phyloP scores from a whole-genome alignment of 2,797 vertebrate genomes.

The Taenioides sp. region DNA sequence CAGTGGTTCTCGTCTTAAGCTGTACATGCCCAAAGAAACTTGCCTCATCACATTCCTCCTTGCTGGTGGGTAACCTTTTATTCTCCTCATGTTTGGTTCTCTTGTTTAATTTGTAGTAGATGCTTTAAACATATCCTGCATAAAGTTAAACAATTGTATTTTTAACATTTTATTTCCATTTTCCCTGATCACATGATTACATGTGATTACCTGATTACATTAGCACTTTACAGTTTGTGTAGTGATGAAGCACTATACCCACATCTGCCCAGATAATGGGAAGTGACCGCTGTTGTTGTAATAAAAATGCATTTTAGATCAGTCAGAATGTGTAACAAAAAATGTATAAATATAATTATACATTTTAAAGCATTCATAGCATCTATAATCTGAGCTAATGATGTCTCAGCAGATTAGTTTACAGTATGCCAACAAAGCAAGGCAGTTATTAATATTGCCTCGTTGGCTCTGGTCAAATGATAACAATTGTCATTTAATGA shows the following conservation, averaged over 20 bases:
- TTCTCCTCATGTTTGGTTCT: slow-evolving; percentile 13
- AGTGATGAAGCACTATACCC: slow-evolving; percentile 53
- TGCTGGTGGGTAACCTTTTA: slow-evolving; percentile 81
- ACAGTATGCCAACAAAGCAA: too few relatives aligned
- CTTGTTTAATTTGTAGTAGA: background rate
- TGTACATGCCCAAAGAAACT: slow-evolving; percentile 98
- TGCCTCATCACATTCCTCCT: slow-evolving; percentile 98
- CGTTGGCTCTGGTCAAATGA: too few relatives aligned
- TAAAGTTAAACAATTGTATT: background rate
- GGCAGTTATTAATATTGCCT: too few relatives aligned
- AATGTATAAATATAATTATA: too few relatives aligned
- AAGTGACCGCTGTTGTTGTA: slow-evolving; percentile 18
- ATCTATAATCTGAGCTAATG: too few relatives aligned
- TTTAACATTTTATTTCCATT: background rate
- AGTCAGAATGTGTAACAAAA: background rate
- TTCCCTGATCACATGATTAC: slow-evolving; percentile 39
- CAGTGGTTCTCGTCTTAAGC: slow-evolving; percentile 95
- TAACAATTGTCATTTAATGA: too few relatives aligned
- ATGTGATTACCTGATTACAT: too few relatives aligned
- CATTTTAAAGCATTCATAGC: too few relatives aligned
- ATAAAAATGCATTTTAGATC: slow-evolving; percentile 31
- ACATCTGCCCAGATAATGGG: slow-evolving; percentile 34
- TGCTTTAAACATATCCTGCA: background rate
- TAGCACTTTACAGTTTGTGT: slow-evolving; percentile 44
- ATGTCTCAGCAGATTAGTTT: too few relatives aligned